Percentiles rank a stretch among this genome's conserved stretches.
Evolutionary conservation across 2,113 vertebrate species (phyloP).

Genomic region (Mesocricetus auratus): DNA sequence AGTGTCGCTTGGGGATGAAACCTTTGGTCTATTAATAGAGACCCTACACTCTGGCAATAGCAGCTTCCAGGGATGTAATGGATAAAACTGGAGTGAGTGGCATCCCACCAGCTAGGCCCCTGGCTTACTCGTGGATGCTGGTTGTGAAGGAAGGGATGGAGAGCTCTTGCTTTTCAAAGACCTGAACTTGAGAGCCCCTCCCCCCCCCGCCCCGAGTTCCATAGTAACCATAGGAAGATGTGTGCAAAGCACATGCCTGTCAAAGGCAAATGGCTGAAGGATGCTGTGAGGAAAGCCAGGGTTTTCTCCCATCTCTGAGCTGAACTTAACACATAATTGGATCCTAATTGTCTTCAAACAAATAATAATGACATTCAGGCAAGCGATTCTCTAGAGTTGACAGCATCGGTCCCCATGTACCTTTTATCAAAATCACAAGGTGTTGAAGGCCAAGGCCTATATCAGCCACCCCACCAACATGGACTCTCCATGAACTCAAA

Average conservation of each 20-base stretch:
- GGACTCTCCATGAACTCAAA: background rate
- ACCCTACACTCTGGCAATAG: constrained; percentile 46
- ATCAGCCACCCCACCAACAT: background rate
- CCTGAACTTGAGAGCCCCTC: constrained; percentile 33
- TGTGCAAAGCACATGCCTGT: background rate
- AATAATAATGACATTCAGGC: background rate
- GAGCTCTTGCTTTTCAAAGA: constrained; percentile 56
- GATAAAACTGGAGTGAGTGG: constrained; percentile 29
- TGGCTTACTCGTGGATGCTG: background rate
- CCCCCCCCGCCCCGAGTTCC: background rate
- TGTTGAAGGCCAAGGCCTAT: background rate
- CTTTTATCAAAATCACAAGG: background rate
- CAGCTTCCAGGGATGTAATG: background rate
- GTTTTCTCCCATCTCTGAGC: background rate
- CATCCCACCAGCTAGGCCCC: constrained; percentile 4
- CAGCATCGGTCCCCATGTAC: too few species aligned
- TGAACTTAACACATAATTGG: background rate
- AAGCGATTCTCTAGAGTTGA: background rate
- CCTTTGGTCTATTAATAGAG: constrained; percentile 78
- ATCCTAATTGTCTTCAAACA: background rate
- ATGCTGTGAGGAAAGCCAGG: background rate
- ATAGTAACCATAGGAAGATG: background rate
- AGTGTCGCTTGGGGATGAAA: constrained; percentile 8
- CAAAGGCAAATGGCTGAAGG: background rate
- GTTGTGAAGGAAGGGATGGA: background rate